These are phyloP conservation scores for Diplolepis rosae DNA, from an alignment of 2,888 invertebrate genomes.

Conservation along the genomic window DNA sequence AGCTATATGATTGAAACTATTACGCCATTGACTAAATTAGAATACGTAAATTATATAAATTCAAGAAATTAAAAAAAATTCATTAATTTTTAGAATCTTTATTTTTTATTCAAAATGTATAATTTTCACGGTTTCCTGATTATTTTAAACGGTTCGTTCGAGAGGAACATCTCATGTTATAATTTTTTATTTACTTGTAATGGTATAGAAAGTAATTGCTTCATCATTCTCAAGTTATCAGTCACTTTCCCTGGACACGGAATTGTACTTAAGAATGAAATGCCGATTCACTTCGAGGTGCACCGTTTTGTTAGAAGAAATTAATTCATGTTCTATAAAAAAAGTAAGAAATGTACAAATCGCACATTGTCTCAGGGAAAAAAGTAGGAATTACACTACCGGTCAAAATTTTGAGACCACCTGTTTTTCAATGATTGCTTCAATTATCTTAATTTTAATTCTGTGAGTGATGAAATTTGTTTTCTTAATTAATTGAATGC, in stretches of 20 bases:
- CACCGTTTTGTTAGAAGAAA: slow-evolving; percentile 9
- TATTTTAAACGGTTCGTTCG: not conserved
- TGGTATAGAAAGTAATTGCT: slow-evolving; percentile 30
- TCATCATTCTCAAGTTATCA: slow-evolving; percentile 48
- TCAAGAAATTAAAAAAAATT: no score
- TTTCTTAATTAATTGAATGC: no score
- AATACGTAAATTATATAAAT: no score
- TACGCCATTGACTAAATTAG: no score
- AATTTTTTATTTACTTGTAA: not conserved
- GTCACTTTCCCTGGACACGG: slow-evolving; percentile 42
- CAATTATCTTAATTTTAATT: no score
- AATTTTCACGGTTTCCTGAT: no score
- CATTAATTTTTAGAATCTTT: no score
- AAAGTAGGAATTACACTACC: not conserved
- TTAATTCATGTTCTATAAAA: slow-evolving; percentile 16
- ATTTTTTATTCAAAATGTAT: no score
- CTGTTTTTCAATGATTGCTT: no score
- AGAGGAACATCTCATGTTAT: not conserved
- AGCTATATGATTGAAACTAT: no score
- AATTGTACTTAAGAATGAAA: slow-evolving; percentile 38
- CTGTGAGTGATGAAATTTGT: no score
- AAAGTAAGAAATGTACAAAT: slow-evolving; percentile 4
- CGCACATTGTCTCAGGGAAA: not conserved
- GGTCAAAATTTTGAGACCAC: no score
- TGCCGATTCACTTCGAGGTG: not conserved